These are phyloP conservation scores for Sula dactylatra DNA, from an alignment of 2,113 vertebrate genomes.

Conservation along the genomic window DNA sequence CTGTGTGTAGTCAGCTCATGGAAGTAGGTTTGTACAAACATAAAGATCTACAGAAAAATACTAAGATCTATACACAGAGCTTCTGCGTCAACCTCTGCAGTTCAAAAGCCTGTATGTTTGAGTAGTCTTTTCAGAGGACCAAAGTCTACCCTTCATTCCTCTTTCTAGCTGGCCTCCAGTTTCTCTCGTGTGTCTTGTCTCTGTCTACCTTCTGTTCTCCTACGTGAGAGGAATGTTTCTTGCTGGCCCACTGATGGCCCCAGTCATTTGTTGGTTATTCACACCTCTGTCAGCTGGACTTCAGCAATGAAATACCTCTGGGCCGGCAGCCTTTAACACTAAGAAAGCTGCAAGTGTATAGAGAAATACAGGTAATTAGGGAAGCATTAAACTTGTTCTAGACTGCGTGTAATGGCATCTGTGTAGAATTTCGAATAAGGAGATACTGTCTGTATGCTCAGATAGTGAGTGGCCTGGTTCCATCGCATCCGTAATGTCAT, in stretches of 20 bases:
- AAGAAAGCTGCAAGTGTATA: background rate
- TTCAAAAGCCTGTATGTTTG: background rate
- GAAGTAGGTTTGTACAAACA: background rate
- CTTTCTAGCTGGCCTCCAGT: background rate
- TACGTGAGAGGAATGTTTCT: background rate
- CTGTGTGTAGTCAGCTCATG: background rate
- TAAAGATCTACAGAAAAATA: background rate
- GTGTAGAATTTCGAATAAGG: background rate
- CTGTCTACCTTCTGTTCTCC: background rate
- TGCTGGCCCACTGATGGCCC: background rate
- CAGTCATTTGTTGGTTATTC: background rate
- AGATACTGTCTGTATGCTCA: background rate
- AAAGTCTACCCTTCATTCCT: background rate
- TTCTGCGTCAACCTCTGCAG: background rate
- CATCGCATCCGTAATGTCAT: fast-evolving
- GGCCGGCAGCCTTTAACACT: background rate
- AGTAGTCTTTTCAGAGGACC: background rate
- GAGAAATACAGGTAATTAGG: background rate
- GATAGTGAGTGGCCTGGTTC: background rate
- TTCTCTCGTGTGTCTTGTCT: background rate
- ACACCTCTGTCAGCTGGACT: background rate
- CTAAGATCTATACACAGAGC: background rate
- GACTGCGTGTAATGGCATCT: background rate
- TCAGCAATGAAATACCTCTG: background rate
- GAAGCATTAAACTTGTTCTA: background rate